Evolutionary conservation across 2,888 invertebrate genomes (phyloP), one percentile per base, ranked within the genome.

Genomic region (Amiota communis): DNA sequence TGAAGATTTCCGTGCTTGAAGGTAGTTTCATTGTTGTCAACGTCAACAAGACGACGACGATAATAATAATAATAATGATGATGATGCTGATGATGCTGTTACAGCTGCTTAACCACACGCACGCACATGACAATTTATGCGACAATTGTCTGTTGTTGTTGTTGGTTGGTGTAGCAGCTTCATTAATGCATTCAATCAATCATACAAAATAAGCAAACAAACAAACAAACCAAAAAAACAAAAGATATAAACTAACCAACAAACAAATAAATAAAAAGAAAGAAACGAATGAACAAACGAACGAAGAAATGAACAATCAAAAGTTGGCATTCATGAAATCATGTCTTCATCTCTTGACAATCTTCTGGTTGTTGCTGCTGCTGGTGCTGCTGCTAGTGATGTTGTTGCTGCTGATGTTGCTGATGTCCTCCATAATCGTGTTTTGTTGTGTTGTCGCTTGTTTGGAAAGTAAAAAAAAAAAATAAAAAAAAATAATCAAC

Each of bases 101-200:
- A 2, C 17, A 20, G 15, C 3, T 57, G 57, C 3, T 59, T 17
- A 20, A 59, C 59, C 17, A 23, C 59, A 36, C 36, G 36, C 36
- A 36, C 17, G 57, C 57, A 65, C 64, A 11, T 17, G 12, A 65
- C 64, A 65, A 65, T 65, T 65, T 65, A 47, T 65, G 64, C 64
- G 64, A 65, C 64, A 65, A 48, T 48, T 36, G 36, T 36, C 36
- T 47, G 13, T 64, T 64, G 64, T 10, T 48, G 48, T 15, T 15
- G 64, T 65, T 48, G 64, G 64, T 10, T 48, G 48, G 10, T 15
- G 64, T 65, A 17, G 64, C 48, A 48, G 36, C 47, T 65, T 63
- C 10, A 65, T 65, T 65, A 65, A 65, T 65, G 47, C 48, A 65
- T 65, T 65, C 64, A 65, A 65, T 65, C 48, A 65, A 65, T 65